A percentile compares a stretch with the other conserved stretches of the same genome.
Evolutionary conservation across 2,888 invertebrate species (phyloP).

Genomic region (Rhyacophila evoluta): DNA sequence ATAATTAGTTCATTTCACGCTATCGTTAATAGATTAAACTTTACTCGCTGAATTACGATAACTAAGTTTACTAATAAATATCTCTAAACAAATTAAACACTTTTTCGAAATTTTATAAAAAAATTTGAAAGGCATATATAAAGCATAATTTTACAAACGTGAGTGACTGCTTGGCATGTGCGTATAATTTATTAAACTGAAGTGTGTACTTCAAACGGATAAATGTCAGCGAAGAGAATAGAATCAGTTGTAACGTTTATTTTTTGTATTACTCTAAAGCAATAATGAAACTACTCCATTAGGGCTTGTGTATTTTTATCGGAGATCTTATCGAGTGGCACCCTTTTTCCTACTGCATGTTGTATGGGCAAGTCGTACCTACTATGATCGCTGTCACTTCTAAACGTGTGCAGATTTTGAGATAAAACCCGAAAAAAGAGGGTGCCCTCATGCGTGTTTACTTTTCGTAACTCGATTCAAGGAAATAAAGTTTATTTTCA

Average conservation of each 20-base stretch:
- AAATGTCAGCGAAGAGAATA: not conserved
- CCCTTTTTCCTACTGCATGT: not conserved
- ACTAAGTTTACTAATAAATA: too few relatives aligned
- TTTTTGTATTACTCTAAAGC: not conserved
- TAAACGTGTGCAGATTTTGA: constrained; percentile 22
- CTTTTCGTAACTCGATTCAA: not conserved
- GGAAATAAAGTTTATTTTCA: not conserved
- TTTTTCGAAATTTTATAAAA: too few relatives aligned
- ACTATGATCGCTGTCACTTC: constrained; percentile 2
- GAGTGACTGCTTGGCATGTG: not conserved
- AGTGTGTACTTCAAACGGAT: not conserved
- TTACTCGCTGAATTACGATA: too few relatives aligned
- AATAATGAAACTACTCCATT: constrained; percentile 15
- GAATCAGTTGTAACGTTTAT: not conserved
- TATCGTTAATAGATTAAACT: too few relatives aligned
- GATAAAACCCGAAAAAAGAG: not conserved
- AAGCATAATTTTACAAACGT: not conserved
- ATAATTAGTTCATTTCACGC: too few relatives aligned
- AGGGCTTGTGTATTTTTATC: constrained; percentile 8
- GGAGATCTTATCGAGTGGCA: constrained; percentile 4
- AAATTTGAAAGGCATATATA: too few relatives aligned
- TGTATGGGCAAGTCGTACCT: not conserved
- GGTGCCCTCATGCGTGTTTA: not conserved
- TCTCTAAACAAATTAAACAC: too few relatives aligned
- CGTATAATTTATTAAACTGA: not conserved